These are phyloP conservation scores for Pedetes capensis DNA, from an alignment of 2,113 vertebrate species.

Conservation along the genomic window DNA sequence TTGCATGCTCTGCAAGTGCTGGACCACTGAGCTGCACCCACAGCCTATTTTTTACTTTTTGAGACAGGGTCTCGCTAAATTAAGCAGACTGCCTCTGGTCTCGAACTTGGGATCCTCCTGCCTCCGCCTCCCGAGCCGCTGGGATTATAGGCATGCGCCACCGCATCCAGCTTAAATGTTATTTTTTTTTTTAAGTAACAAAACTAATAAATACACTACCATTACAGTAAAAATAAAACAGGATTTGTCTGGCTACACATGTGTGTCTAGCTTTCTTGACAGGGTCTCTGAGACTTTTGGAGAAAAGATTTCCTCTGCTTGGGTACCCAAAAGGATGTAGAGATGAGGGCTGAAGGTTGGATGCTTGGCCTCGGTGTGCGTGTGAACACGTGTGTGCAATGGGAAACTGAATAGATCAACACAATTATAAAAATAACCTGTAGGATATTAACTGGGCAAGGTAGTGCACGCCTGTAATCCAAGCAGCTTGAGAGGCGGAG, in stretches of 20 bases:
- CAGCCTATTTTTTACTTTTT: neutral
- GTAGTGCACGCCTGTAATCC: too few species aligned
- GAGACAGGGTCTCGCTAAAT: too few species aligned
- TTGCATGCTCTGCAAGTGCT: too few species aligned
- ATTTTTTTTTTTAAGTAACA: constrained; percentile 24
- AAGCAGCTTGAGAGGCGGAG: too few species aligned
- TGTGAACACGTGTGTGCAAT: neutral
- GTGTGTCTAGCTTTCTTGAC: neutral
- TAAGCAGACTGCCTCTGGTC: too few species aligned
- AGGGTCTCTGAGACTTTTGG: neutral
- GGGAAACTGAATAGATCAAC: neutral
- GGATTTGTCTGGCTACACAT: neutral
- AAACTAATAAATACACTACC: neutral
- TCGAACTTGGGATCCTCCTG: too few species aligned
- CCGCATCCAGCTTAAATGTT: too few species aligned
- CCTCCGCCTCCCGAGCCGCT: too few species aligned
- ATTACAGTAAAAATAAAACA: neutral
- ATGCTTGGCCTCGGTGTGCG: neutral
- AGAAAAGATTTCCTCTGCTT: neutral
- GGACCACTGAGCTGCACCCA: too few species aligned
- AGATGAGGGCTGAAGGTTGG: neutral
- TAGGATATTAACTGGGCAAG: too few species aligned
- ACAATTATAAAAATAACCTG: neutral
- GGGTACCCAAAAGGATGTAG: neutral
- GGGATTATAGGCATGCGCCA: too few species aligned